These are phyloP conservation scores for Phengaris arion DNA, from an alignment of 2,888 invertebrate species.

Conservation along the genomic window DNA sequence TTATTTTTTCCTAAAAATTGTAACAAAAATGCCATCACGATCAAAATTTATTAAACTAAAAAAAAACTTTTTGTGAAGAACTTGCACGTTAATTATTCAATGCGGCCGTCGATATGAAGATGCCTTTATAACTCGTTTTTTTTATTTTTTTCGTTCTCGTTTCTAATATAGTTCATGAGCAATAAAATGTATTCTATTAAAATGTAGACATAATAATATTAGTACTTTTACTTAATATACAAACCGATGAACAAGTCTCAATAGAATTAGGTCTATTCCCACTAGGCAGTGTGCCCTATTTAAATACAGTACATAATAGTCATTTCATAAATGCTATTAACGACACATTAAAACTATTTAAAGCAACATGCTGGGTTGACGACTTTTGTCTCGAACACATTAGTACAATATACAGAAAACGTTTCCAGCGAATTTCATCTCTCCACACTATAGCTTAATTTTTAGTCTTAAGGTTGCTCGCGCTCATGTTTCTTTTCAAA, in stretches of 20 bases:
- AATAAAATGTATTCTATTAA: neutral
- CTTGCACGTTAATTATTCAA: no score
- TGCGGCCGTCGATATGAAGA: neutral
- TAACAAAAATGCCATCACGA: no score
- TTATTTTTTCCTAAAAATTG: no score
- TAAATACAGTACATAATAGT: neutral
- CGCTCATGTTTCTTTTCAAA: neutral
- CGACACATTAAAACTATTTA: constrained; percentile 12
- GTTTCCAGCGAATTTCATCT: neutral
- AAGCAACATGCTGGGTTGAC: constrained; percentile 4
- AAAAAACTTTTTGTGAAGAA: no score
- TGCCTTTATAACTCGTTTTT: neutral
- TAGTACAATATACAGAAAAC: neutral
- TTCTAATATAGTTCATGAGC: neutral
- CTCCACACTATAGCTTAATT: neutral
- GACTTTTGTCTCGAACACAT: neutral
- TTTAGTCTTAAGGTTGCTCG: neutral
- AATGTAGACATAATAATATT: neutral
- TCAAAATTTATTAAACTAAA: no score
- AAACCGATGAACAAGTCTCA: neutral
- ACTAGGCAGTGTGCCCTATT: neutral
- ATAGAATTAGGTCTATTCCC: neutral
- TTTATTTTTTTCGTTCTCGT: neutral
- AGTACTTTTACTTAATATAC: neutral
- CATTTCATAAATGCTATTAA: constrained; percentile 11